These are phyloP conservation scores for Stegana nigrithorax DNA, from an alignment of 2,888 invertebrate species.

Conservation along the genomic window DNA sequence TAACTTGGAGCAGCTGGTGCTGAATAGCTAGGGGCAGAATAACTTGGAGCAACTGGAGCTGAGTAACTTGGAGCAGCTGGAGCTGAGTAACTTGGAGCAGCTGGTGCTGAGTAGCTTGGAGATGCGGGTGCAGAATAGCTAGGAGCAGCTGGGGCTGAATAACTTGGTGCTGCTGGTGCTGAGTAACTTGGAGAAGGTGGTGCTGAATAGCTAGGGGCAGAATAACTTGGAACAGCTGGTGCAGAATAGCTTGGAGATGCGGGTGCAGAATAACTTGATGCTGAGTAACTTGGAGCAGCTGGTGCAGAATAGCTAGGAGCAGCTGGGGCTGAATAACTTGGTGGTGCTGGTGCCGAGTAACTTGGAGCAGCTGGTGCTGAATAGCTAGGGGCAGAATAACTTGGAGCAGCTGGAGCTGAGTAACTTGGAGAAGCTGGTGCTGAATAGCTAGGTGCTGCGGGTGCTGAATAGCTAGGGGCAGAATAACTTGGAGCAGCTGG, in stretches of 20 bases:
- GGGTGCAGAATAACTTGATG: conserved; percentile 21
- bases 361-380: conserved; percentile 19
- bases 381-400: background rate
- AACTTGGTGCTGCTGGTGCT: background rate
- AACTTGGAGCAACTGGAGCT: conserved; percentile 13
- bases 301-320: conserved; percentile 23
- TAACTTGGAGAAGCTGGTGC: conserved; percentile 21
- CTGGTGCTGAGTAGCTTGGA: conserved; percentile 5
- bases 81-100: conserved; percentile 16
- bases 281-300: conserved; percentile 21
- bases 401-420: conserved; percentile 17
- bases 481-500: conserved; percentile 25
- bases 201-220: conserved; percentile 1
- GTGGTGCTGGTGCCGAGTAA: conserved; percentile 9
- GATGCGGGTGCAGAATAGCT: conserved; percentile 7
- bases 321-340: conserved; percentile 20
- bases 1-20: conserved; percentile 27
- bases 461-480: conserved; percentile 26
- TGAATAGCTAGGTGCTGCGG: conserved; percentile 17
- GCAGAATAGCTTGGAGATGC: conserved; percentile 15
- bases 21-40: conserved; percentile 23
- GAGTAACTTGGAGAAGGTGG: background rate
- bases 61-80: conserved; percentile 18
- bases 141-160: background rate
- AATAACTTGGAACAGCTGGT: conserved; percentile 1